Evolutionary conservation across 2,797 vertebrate genomes (phyloP).

Genomic region (Peromyscus attwateri): DNA sequence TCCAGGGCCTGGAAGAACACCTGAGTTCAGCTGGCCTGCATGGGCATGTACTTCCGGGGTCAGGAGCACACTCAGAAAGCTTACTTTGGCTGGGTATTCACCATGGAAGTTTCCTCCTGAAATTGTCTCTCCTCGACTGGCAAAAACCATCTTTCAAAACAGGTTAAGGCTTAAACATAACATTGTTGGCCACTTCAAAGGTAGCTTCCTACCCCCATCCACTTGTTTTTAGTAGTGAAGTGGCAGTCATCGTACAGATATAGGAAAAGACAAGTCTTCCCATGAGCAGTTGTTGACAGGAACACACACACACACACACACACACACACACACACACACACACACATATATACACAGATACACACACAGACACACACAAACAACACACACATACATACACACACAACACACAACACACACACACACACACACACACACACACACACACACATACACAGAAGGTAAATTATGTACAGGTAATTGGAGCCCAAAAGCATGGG

Average conservation of each 20-base stretch:
- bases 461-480: neutral
- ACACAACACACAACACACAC: neutral
- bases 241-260: neutral
- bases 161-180: slow-evolving; percentile 86
- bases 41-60: neutral
- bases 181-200: neutral
- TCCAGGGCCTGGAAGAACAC: slow-evolving; percentile 93
- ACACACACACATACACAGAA: neutral
- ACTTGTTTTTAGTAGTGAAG: neutral
- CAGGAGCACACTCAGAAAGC: slow-evolving; percentile 48
- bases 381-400: neutral
- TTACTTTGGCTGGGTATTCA: slow-evolving; percentile 99
- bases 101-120: slow-evolving; percentile 99
- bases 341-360: neutral
- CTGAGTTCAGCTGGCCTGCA: neutral
- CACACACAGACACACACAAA: neutral
- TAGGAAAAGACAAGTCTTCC: neutral
- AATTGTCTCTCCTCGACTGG: slow-evolving; percentile 97
- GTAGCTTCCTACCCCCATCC: neutral
- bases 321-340: neutral
- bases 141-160: slow-evolving; percentile 96
- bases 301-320: neutral
- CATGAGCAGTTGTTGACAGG: neutral
- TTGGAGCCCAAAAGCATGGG: neutral
- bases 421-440: neutral